Percentiles rank a stretch among this genome's conserved stretches.
Conservation (phyloP, 2,113 vertebrate genomes). For the Heterotilapia buettikoferi region DNA sequence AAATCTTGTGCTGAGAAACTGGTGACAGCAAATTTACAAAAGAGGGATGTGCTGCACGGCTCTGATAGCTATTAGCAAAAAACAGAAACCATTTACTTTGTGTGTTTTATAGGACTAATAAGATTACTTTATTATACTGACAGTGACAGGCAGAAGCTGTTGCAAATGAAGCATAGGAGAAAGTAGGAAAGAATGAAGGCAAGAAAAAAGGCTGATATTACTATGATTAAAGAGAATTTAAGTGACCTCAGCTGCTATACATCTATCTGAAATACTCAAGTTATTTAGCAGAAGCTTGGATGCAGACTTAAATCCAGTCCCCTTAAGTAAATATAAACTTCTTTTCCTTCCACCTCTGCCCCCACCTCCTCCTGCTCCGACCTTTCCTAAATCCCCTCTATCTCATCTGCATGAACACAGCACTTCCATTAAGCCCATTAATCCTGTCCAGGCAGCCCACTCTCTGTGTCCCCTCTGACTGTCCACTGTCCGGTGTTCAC, state of each 20-base stretch:
- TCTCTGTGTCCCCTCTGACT: not conserved
- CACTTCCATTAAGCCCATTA: conserved; percentile 37
- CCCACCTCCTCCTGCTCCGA: not conserved
- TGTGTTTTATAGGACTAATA: not conserved
- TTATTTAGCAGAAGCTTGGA: not conserved
- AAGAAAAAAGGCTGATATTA: not conserved
- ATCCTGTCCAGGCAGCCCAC: conserved; percentile 13
- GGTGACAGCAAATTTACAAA: not conserved
- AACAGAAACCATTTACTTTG: not conserved
- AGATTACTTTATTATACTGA: not conserved
- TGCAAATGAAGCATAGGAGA: not conserved
- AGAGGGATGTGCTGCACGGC: not conserved
- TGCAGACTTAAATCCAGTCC: not conserved
- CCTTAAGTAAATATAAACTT: not conserved
- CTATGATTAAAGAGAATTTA: not conserved
- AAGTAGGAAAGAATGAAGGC: not conserved
- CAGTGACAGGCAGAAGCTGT: not conserved
- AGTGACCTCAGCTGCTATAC: not conserved
- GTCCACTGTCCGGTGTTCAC: not conserved
- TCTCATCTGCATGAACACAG: conserved; percentile 28
- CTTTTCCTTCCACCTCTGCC: not conserved
- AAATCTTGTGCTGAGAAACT: not conserved
- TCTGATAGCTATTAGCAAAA: not conserved
- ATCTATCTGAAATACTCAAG: fast-evolving
- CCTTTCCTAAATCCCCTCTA: not conserved